Percentiles rank a stretch among this genome's conserved stretches.
phyloP scores from a whole-genome alignment of 2,113 vertebrate genomes.

The Pseudois nayaur region DNA sequence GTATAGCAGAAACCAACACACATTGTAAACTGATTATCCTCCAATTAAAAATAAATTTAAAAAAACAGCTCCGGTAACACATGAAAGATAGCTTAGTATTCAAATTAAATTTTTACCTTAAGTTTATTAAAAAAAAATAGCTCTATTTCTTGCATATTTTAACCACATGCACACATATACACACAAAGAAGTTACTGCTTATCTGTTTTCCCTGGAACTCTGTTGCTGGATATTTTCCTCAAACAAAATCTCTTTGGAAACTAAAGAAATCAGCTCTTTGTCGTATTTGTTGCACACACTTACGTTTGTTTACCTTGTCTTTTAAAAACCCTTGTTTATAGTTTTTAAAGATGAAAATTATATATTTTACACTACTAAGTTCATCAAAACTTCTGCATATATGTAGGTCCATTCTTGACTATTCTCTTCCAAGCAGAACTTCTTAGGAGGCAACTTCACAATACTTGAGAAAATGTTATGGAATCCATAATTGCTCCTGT shows the following conservation, averaged over 20 bases:
- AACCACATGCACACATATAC: not conserved
- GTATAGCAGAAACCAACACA: not conserved
- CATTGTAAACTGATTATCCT: not conserved
- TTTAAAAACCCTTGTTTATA: not conserved
- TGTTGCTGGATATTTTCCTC: not conserved
- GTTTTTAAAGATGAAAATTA: not conserved
- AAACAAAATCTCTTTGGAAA: not conserved
- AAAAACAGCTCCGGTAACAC: not conserved
- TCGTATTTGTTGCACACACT: not conserved
- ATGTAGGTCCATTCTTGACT: not conserved
- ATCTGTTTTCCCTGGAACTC: not conserved
- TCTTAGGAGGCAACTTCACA: not conserved
- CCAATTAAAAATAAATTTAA: not conserved
- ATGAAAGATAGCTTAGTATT: not conserved
- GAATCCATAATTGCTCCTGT: not conserved
- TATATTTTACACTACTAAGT: not conserved
- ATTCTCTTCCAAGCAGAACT: not conserved
- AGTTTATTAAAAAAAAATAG: not conserved
- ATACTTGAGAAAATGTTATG: not conserved
- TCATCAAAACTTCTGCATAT: not conserved
- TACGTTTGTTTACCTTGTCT: not conserved
- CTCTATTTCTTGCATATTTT: not conserved
- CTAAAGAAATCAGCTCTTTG: not conserved
- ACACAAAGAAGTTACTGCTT: not conserved
- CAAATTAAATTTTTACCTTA: not conserved